Evolutionary conservation across 2,797 vertebrate species (phyloP).

Genomic region (Jordanella pulchra): DNA sequence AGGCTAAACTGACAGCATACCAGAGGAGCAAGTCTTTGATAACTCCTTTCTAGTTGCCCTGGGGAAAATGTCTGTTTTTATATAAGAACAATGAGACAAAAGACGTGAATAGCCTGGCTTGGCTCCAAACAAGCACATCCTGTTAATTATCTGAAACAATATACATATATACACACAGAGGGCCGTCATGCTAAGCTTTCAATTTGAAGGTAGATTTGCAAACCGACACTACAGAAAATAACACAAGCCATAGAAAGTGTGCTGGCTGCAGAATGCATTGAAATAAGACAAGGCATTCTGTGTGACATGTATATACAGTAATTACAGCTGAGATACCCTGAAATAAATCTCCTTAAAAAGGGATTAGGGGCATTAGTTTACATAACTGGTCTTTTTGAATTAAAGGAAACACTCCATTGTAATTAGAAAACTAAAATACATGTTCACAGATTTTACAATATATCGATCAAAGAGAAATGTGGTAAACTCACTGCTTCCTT

Average conservation of each 20-base stretch:
- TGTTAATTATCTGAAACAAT: background rate
- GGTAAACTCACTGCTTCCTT: background rate
- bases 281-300: background rate
- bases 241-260: background rate
- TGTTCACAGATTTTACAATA: background rate
- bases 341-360: background rate
- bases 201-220: constrained; percentile 7
- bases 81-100: background rate
- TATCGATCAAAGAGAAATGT: background rate
- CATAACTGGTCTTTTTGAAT: background rate
- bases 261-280: background rate
- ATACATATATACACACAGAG: too few relatives aligned
- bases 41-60: background rate
- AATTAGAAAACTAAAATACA: background rate
- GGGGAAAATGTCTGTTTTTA: background rate
- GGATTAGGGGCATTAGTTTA: background rate
- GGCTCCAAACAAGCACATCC: background rate
- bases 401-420: background rate
- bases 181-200: background rate
- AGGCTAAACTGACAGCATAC: background rate
- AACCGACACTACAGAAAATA: background rate
- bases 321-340: constrained; percentile 2
- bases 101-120: background rate
- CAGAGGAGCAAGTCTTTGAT: background rate
- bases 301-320: background rate